Conservation (phyloP, 2,888 invertebrate genomes). For the Cepaea hortensis region DNA sequence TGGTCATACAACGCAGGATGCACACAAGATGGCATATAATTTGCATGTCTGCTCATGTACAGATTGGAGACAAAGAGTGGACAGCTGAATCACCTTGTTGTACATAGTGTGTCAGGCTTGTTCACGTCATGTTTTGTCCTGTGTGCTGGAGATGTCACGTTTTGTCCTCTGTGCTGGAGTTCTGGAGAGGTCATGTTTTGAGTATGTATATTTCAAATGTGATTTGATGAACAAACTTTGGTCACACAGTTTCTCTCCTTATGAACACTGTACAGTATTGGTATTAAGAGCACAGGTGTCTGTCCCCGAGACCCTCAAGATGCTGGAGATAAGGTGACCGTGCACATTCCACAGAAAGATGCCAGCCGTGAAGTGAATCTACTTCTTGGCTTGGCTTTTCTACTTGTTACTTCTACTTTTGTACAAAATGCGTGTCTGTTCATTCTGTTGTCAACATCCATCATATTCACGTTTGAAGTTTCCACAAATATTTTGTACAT, state of each 20-base stretch:
- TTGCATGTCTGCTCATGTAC: not conserved
- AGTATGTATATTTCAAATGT: not conserved
- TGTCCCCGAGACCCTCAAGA: not conserved
- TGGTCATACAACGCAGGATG: no score
- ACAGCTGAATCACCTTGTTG: not conserved
- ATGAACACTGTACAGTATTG: not conserved
- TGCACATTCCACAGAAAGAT: slow-evolving; percentile 14
- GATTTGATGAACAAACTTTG: slow-evolving; percentile 6
- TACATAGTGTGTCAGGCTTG: not conserved
- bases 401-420: not conserved
- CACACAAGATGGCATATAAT: no score
- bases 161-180: no score
- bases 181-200: not conserved
- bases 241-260: not conserved
- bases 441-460: no score
- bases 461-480: no score
- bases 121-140: no score
- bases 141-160: no score
- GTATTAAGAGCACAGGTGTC: no score
- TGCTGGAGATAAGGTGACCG: not conserved
- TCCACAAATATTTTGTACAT: no score
- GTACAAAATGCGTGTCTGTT: not conserved
- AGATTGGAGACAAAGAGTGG: no score
- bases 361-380: not conserved
- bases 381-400: not conserved